These are phyloP conservation scores for Aspidiotus destructor DNA, from an alignment of 2,888 invertebrate species.

Conservation along the genomic window DNA sequence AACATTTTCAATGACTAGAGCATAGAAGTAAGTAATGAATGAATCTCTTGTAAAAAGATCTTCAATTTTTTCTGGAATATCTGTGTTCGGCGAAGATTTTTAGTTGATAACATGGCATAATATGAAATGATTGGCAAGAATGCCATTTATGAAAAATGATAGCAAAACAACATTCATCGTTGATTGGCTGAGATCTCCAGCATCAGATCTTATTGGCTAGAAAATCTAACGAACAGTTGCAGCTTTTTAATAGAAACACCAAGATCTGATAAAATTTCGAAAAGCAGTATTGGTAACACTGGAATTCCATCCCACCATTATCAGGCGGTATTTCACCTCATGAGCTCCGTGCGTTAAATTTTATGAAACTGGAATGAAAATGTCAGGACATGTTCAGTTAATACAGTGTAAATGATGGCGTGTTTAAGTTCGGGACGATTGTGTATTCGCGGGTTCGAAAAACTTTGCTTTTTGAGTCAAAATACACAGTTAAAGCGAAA, in stretches of 20 bases:
- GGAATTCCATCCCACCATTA: constrained; percentile 17
- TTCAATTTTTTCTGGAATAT: too few species aligned
- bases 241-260: neutral
- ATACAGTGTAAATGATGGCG: constrained; percentile 71
- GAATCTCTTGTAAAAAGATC: too few species aligned
- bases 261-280: neutral
- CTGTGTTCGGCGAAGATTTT: too few species aligned
- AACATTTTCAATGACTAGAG: neutral
- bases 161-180: too few species aligned
- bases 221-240: too few species aligned
- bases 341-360: constrained; percentile 8
- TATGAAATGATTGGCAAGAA: too few species aligned
- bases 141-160: too few species aligned
- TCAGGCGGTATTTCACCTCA: constrained; percentile 33
- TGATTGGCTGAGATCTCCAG: too few species aligned
- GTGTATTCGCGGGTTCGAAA: constrained; percentile 69
- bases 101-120: too few species aligned
- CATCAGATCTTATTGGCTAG: too few species aligned
- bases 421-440: constrained; percentile 72
- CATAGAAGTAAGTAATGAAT: too few species aligned
- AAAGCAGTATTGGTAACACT: constrained; percentile 14
- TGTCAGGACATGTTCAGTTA: constrained; percentile 42
- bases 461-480: constrained; percentile 69
- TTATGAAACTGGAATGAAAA: constrained; percentile 29
- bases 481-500: constrained; percentile 55